Base-by-base conservation (phyloP, 2,888 invertebrate genomes). In the Argyra leucocephala region DNA sequence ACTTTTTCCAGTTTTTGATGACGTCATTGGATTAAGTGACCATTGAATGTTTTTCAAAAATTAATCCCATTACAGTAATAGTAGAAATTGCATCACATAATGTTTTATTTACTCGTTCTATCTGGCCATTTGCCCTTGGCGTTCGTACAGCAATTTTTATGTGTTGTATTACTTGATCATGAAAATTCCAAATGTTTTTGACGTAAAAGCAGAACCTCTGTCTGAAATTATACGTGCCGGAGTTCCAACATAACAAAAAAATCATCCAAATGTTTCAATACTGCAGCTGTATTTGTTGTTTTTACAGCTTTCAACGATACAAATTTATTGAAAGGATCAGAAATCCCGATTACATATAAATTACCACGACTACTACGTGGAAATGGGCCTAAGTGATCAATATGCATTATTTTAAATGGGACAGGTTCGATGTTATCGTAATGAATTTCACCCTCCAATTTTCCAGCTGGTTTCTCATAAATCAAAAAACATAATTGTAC, bases 401-500 rank as follows among this genome's bases (percentile, higher is more conserved):
- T 60, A 24, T 66, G 66, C 48, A 66, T 18, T 0, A 64, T 66
- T n/a, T 62, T 59, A 22, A 64, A 66, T 7, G 64, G 66, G 18
- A 64, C 22, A 23, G 64, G 64, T 26, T 64, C 62, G 18, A 64
- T 64, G 48, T 62, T 1, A 23, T 23, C n/a, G n/a, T n/a, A n/a
- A 31, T 67, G 63, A 6, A 80, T 66, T 12, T 69, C 67, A 10
- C 77, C 77, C 63, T 73, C 71, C 48, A 69, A 68, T 60, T 69
- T 69, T 18, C 72, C 72, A 5, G 69, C 36, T 15, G 63, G 62
- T 3, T 36, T 2, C 62, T 65, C 6, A 80, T 74, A 66, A 80
- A 79, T 63, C 75, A 72, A 60, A 73, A 71, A 2, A 78, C 74
- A 62, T 75, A 77, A 3, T 67, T 59, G 31, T 69, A 67, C 76